Conservation (phyloP, 1,140 invertebrate genomes). For the Atta texana region DNA sequence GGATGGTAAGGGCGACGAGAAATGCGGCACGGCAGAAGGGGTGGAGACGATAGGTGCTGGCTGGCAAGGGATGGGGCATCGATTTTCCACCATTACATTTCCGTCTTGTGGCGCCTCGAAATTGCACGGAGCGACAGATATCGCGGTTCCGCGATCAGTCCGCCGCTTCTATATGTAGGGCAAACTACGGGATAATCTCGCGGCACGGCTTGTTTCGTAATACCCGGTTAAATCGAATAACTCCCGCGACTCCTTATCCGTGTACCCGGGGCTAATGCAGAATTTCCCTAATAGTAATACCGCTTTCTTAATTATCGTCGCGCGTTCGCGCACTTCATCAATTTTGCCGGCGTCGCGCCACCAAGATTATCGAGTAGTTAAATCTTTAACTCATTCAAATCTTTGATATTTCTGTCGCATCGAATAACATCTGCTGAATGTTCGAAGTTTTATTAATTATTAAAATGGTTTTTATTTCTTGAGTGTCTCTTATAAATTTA, state of each 20-base stretch:
- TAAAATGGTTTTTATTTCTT: not conserved
- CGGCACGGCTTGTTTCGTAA: conserved; percentile 62
- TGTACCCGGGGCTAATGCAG: conserved; percentile 44
- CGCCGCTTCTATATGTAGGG: conserved; percentile 49
- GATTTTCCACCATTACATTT: conserved; percentile 60
- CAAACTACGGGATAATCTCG: conserved; percentile 64
- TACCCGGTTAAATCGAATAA: conserved; percentile 64
- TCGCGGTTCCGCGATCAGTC: conserved; percentile 10
- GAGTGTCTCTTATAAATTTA: not conserved
- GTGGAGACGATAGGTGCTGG: not conserved
- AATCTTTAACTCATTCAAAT: conserved; percentile 2
- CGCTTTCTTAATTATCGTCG: conserved; percentile 65
- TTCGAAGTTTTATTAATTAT: not conserved
- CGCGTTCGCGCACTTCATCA: conserved; percentile 35
- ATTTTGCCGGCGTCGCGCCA: conserved; percentile 34
- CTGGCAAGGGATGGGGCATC: not conserved
- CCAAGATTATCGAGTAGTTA: conserved; percentile 33
- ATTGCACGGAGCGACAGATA: conserved; percentile 60
- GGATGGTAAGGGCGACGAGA: conserved; percentile 30
- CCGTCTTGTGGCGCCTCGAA: conserved; percentile 23
- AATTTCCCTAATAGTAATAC: conserved; percentile 41
- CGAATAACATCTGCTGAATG: not conserved
- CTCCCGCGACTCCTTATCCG: conserved; percentile 45
- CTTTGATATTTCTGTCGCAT: not conserved
- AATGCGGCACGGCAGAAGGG: not conserved